Base-by-base conservation (phyloP, 2,113 vertebrate genomes). In the Sclerurus mexicanus region DNA sequence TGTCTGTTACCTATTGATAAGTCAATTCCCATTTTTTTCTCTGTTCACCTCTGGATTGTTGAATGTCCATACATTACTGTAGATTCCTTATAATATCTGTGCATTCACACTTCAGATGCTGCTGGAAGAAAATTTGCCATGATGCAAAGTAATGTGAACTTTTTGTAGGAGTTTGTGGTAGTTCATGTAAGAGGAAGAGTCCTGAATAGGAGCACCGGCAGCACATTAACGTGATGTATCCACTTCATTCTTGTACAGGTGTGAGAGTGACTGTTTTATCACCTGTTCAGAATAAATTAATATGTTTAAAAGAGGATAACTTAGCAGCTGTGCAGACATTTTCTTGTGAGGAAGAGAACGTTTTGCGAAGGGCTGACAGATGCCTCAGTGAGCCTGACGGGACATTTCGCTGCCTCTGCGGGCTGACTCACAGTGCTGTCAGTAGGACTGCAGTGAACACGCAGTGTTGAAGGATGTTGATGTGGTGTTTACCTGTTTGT, bases 341-440 rank as follows among this genome's bases (percentile, higher is more conserved):
- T 67, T 40, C 31, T 40, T 83, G 28, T 25, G 42, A 71, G 37
- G 23, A 76, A 62, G 20, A 72, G 13, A 6, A 5, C 21, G 2
- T 39, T 44, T 77, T 59, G n/a, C 0, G 0, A 31, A 68, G 55
- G 22, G 31, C 23, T 52, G 23, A 23, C 21, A 60, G 74, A 20
- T n/a, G 56, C 25, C 23, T 56, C 31, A 19, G 58, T 0, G 1
- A 52, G 44, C 31, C 53, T 11, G 12, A 59, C 52, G n/a, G 20
- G 3, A 5, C 14, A 19, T 86, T 55, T 46, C 0, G 0, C 35
- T 67, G 62, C 33, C 53, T 49, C 35, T 42, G 25, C 40, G n/a
- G 40, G 31, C 31, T 84, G 89, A 62, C 10, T 67, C 28, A 30
- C 2, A 4, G 20, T 23, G 40, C 22, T 58, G 63, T 79, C 39